Conservation (phyloP, 2,888 invertebrate genomes). For the Ennomos quercinarius region DNA sequence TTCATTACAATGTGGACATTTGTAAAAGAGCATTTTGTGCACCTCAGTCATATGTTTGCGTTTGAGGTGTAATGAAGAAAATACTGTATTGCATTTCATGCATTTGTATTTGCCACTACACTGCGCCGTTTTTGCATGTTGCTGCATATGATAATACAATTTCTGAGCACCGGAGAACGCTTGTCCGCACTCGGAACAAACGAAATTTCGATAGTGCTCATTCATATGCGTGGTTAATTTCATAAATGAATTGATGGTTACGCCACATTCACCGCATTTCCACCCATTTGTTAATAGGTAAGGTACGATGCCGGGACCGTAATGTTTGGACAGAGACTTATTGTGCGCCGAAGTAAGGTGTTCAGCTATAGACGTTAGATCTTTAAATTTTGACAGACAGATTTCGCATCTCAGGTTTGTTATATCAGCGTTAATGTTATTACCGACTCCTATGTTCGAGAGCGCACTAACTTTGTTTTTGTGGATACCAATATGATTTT, state of each 20-base stretch:
- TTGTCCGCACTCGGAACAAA: constrained; percentile 52
- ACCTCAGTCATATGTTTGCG: constrained; percentile 56
- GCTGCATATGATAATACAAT: constrained; percentile 38
- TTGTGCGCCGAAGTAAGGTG: constrained; percentile 51
- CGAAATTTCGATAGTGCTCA: constrained; percentile 13
- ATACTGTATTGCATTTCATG: constrained; percentile 40
- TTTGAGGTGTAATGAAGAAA: constrained; percentile 34
- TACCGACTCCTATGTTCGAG: background rate
- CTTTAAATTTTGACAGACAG: constrained; percentile 49
- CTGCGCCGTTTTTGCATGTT: background rate
- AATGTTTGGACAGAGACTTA: constrained; percentile 40
- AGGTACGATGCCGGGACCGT: constrained; percentile 62
- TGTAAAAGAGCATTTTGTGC: constrained; percentile 53
- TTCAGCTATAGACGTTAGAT: constrained; percentile 57
- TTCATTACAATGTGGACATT: constrained; percentile 45
- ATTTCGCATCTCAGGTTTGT: constrained; percentile 62
- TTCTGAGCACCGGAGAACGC: constrained; percentile 34
- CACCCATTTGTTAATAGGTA: constrained; percentile 56
- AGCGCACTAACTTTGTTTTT: background rate
- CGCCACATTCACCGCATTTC: constrained; percentile 61
- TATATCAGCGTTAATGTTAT: constrained; percentile 68
- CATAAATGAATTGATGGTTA: constrained; percentile 62
- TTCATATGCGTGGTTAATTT: constrained; percentile 66
- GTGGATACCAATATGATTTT: constrained; percentile 2
- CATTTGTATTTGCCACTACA: too few relatives aligned